A percentile compares a stretch with the other conserved stretches of the same genome.
phyloP scores from a whole-genome alignment of 2,888 invertebrate species.

The Lycophotia porphyrea region DNA sequence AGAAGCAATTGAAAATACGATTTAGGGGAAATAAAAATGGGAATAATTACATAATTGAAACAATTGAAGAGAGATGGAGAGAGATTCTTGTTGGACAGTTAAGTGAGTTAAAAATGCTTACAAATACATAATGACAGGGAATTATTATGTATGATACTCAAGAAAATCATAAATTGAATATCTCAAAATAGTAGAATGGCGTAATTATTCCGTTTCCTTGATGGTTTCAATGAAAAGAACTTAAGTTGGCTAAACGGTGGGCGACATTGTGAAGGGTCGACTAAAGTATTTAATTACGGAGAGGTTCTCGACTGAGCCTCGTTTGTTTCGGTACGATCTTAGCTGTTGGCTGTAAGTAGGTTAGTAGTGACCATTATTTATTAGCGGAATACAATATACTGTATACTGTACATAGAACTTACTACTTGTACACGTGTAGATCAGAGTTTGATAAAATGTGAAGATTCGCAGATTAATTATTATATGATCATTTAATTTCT shows the following conservation, averaged over 20 bases:
- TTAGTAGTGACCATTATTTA: conserved; percentile 61
- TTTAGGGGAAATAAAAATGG: background rate
- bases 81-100: conserved; percentile 19
- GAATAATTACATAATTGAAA: background rate
- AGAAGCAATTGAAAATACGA: background rate
- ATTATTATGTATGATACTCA: conserved; percentile 10
- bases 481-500: background rate
- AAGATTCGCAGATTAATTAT: background rate
- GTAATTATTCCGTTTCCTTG: conserved; percentile 71
- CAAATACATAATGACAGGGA: conserved; percentile 4
- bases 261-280: conserved; percentile 73
- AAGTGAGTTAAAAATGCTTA: background rate
- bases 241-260: conserved; percentile 70
- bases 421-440: background rate
- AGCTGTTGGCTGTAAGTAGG: conserved; percentile 59
- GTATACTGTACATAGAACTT: conserved; percentile 5
- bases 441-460: background rate
- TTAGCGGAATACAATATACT: conserved; percentile 35
- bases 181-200: conserved; percentile 48
- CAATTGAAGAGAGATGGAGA: conserved; percentile 1
- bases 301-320: conserved; percentile 72
- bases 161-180: conserved; percentile 23
- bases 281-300: conserved; percentile 83
- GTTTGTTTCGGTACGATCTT: conserved; percentile 71
- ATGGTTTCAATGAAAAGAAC: conserved; percentile 70